Conservation (phyloP, 2,113 vertebrate species). For the Cricetomys ansorgei region DNA sequence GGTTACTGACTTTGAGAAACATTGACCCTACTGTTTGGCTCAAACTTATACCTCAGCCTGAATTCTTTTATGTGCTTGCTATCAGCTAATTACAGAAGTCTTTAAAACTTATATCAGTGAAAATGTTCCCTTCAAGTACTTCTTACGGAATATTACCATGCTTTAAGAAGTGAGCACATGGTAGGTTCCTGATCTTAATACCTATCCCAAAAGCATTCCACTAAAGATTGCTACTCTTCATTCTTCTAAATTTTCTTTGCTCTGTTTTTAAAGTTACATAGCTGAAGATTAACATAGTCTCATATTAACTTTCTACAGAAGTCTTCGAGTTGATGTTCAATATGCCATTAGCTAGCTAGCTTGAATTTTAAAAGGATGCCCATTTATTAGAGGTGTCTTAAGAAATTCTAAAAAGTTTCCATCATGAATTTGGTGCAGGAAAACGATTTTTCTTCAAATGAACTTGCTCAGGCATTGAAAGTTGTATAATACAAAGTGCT, state of each 20-base stretch:
- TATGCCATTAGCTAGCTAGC: not conserved
- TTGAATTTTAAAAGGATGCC: conserved; percentile 46
- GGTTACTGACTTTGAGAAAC: conserved; percentile 13
- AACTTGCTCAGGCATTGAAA: conserved; percentile 21
- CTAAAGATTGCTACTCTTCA: not conserved
- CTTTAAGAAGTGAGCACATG: not conserved
- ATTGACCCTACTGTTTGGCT: not conserved
- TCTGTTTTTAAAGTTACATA: not conserved
- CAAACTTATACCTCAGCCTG: not conserved
- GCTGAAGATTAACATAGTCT: not conserved
- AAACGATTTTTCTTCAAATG: not conserved
- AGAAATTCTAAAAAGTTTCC: not conserved
- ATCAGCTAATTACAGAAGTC: not conserved
- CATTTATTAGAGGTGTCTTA: not conserved
- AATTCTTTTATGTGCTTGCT: not conserved
- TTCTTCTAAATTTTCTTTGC: not conserved
- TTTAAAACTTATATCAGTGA: not conserved
- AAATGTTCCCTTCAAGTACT: not conserved
- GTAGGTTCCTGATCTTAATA: not conserved
- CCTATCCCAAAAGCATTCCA: not conserved
- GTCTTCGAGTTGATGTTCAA: conserved; percentile 24
- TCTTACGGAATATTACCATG: not conserved
- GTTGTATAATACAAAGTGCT: not conserved
- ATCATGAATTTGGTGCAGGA: conserved; percentile 13
- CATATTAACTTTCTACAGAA: conserved; percentile 20